Percentiles rank a stretch among this genome's conserved stretches.
Conservation (phyloP, 2,888 invertebrate genomes). For the Cephus spinipes region DNA sequence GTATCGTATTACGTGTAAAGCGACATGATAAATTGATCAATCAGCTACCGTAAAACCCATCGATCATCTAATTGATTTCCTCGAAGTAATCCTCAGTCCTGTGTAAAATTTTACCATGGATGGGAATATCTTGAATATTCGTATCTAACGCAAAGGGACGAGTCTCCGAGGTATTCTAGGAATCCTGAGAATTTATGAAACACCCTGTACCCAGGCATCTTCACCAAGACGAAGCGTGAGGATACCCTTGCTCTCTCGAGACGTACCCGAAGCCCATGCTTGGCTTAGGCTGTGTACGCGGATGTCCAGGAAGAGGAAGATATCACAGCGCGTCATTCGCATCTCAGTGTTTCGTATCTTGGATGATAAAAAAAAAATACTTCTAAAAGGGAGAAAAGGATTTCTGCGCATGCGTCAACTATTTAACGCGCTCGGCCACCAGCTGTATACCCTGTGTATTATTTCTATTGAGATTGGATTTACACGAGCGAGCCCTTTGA, state of each 20-base stretch:
- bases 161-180: neutral
- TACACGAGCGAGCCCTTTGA: neutral
- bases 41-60: neutral
- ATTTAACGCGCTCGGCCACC: neutral
- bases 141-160: neutral
- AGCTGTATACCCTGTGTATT: neutral
- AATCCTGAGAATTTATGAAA: neutral
- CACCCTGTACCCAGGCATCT: constrained; percentile 1
- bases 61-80: neutral
- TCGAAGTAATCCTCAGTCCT: neutral
- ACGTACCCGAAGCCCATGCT: constrained; percentile 20
- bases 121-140: neutral
- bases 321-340: constrained; percentile 9
- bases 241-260: constrained; percentile 21
- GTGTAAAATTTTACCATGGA: fast-evolving
- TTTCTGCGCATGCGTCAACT: neutral
- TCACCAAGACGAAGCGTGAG: constrained; percentile 8
- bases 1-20: neutral
- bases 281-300: constrained; percentile 31
- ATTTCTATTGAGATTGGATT: neutral
- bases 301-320: constrained; percentile 30
- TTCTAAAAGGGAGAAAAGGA: neutral
- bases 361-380: neutral
- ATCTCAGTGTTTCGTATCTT: constrained; percentile 5
- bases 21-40: neutral